Conservation (phyloP, 2,797 vertebrate species). For the Dipus sagitta region DNA sequence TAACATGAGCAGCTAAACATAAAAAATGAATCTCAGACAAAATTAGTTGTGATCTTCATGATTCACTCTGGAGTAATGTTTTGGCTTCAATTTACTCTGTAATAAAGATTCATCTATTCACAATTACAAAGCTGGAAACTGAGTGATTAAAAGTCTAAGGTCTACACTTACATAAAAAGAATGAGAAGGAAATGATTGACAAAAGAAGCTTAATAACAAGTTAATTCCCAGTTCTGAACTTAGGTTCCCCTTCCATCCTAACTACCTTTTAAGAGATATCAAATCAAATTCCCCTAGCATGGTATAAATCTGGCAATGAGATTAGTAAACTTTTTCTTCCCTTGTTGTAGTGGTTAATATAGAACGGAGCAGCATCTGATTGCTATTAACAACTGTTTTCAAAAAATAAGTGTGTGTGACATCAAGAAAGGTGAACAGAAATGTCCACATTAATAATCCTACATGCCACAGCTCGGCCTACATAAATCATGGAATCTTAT, state of each 20-base stretch:
- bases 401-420: slow-evolving; percentile 41
- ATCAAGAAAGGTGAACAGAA: slow-evolving; percentile 57
- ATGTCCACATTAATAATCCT: slow-evolving; percentile 55
- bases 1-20: background rate
- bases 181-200: background rate
- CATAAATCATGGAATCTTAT: slow-evolving; percentile 63
- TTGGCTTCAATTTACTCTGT: slow-evolving; percentile 7
- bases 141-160: background rate
- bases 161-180: background rate
- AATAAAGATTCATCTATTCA: background rate
- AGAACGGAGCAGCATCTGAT: background rate
- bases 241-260: background rate
- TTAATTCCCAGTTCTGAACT: background rate
- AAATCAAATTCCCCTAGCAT: slow-evolving; percentile 28
- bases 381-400: slow-evolving; percentile 30
- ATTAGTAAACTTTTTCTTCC: slow-evolving; percentile 29
- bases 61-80: background rate
- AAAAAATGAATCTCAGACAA: background rate
- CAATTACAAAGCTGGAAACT: background rate
- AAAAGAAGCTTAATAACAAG: background rate
- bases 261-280: slow-evolving; percentile 31
- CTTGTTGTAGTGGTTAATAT: background rate
- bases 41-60: background rate
- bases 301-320: background rate
- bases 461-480: background rate